These are phyloP conservation scores for Morbakka virulenta DNA, from an alignment of 30 jellyfish, hydroid and myxozoan genomes.

Conservation along the genomic window DNA sequence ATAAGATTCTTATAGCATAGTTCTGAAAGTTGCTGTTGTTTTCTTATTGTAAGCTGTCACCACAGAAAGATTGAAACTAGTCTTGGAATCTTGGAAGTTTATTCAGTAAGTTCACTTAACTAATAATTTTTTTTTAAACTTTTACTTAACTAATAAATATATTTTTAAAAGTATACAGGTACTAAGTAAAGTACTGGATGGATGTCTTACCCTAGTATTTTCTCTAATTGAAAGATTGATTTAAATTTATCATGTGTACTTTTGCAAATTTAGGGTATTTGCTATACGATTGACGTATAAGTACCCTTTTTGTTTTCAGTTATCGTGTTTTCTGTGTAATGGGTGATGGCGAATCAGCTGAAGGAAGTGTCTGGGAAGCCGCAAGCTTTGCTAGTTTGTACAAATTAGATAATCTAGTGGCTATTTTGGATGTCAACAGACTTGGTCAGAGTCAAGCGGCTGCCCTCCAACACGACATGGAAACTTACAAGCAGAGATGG, in stretches of 20 bases:
- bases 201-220: too few relatives aligned
- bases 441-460: conserved; percentile 98
- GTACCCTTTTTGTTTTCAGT: conserved; percentile 17
- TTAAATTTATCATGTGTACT: neutral
- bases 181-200: too few relatives aligned
- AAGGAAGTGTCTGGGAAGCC: conserved; percentile 98
- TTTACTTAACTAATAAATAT: too few relatives aligned
- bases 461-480: conserved; percentile 79
- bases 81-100: too few relatives aligned
- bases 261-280: neutral
- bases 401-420: conserved; percentile 90
- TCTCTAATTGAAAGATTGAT: too few relatives aligned
- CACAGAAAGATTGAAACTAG: too few relatives aligned
- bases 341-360: conserved; percentile 99
- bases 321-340: conserved; percentile 85
- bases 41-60: too few relatives aligned
- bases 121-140: too few relatives aligned
- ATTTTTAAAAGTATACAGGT: too few relatives aligned
- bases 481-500: conserved; percentile 86
- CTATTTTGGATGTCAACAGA: conserved; percentile 87
- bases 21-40: too few relatives aligned
- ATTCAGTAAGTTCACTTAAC: too few relatives aligned
- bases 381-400: conserved; percentile 95
- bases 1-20: too few relatives aligned
- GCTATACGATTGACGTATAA: neutral